Base-by-base conservation (phyloP, 2,888 invertebrate genomes). In the Leptinotarsa juncta region DNA sequence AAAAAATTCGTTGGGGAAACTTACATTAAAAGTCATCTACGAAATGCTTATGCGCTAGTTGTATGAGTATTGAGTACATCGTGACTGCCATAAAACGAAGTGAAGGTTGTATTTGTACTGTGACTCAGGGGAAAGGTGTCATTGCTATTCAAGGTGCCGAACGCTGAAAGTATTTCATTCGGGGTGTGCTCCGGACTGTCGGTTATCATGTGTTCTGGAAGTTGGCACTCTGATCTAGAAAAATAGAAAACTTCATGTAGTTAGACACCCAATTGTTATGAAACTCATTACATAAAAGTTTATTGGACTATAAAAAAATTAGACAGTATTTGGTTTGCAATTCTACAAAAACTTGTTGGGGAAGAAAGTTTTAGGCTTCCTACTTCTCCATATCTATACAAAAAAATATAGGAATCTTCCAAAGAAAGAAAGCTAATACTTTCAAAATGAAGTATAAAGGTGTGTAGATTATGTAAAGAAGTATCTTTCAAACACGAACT, bases 41-140 rank as follows among this genome's bases (percentile, higher is more conserved):
- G n/a, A 62, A 62, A 62, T 42, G 16, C 42, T 81, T 81, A 84
- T 66, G 84, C 82, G 72, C 78, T 82, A 76, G 84, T 84, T 20
- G 83, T 85, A 76, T 84, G 83, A 70, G 80, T 80, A 74, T 84
- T 84, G 26, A 86, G 77, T 70, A 86, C 79, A 72, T 88, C 88
- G 81, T 90, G 89, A 81, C 89, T 90, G 55, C 90, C 90, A 78
- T 90, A 90, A 82, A 90, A 90, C 10, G 90, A 90, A 48, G 90
- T 90, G 77, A 90, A 90, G 67, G 90, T 90, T 69, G 90, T 90
- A 81, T 90, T 90, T 70, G 89, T 90, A 83, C 90, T 90, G 75
- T 89, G 87, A 84, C 89, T 90, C 68, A 90, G 81, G 7, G 89
- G 89, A 77, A 89, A 86, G 74, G 86, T 88, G 65, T 89, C 89